Percentiles rank a stretch among this genome's conserved stretches.
Evolutionary conservation across 2,797 vertebrate genomes (phyloP).

Genomic region (Clarias pachynema): DNA sequence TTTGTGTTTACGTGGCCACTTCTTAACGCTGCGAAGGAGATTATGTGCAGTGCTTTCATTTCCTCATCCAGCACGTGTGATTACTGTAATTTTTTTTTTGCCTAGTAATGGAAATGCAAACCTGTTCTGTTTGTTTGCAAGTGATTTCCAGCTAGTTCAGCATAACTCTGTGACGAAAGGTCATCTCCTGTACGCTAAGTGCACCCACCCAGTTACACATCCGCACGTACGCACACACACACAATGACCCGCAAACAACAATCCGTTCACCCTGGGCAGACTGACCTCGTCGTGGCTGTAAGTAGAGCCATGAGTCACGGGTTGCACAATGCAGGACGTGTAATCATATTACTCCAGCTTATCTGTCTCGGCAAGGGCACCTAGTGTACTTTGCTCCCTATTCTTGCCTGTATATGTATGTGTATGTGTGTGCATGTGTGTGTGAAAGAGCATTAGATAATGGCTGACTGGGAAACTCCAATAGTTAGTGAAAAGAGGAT

Average conservation of each 20-base stretch:
- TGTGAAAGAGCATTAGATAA: slow-evolving; percentile 42
- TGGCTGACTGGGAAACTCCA: slow-evolving; percentile 32
- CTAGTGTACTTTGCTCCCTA: slow-evolving; percentile 65
- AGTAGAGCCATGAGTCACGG: slow-evolving; percentile 70
- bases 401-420: slow-evolving; percentile 23
- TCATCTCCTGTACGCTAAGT: slow-evolving; percentile 41
- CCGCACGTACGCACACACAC: slow-evolving; percentile 22
- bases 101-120: slow-evolving; percentile 29
- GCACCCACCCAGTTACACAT: slow-evolving; percentile 25
- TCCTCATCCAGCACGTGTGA: slow-evolving; percentile 36
- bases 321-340: slow-evolving; percentile 67
- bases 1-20: slow-evolving; percentile 39
- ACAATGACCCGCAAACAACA: slow-evolving; percentile 47
- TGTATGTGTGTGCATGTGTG: slow-evolving; percentile 21
- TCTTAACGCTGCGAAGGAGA: slow-evolving; percentile 28
- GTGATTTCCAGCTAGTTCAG: slow-evolving; percentile 48
- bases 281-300: slow-evolving; percentile 50
- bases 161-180: slow-evolving; percentile 27
- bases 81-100: slow-evolving; percentile 47
- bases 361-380: slow-evolving; percentile 78
- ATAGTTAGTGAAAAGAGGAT: slow-evolving; percentile 30
- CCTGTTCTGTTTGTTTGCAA: slow-evolving; percentile 36
- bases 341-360: slow-evolving; percentile 72
- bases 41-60: slow-evolving; percentile 40
- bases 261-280: slow-evolving; percentile 39